Base-by-base conservation (phyloP, 2,113 vertebrate genomes). In the Gasterosteus aculeatus region DNA sequence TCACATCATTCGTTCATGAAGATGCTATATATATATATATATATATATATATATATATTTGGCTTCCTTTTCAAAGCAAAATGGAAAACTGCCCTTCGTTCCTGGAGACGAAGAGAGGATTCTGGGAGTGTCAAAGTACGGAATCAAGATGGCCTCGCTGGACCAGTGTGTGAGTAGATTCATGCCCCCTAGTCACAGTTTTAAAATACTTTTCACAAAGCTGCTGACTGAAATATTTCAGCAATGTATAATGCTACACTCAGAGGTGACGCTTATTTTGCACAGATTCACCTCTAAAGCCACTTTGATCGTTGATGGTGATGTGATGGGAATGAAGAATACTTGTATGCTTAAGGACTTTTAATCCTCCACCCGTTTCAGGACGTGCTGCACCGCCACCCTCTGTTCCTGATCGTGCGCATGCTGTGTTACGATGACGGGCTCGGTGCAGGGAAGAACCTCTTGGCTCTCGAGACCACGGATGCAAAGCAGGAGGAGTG, bases 401-500 rank as follows among this genome's bases (percentile, higher is more conserved):
- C 97, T 0, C 95, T 99, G 9, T 98, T 97, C 87, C 85, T 99
- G 70, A 97, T 99, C 7, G 94, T 99, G 47, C 94, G 95, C 22
- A 98, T 99, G 97, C 94, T 99, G 85, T 98, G 98, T 81, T 99
- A 99, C 0, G 98, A 99, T 0, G 97, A 99, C 0, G 98, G 98
- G 5, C 93, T 99, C 49, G 97, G 97, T 2, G 95, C 97, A 0
- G 98, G 98, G 18, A 98, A 94, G 82, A 98, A 97, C 91, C 92
- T 99, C 53, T 85, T 99, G 84, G 98, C 97, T 15, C 90, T 99
- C 84, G 98, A 97, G 90, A 99, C 98, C 86, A 97, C 98, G 0
- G 96, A 98, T 19, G 85, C 92, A 5, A 85, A 94, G 72, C 95
- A 95, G 8, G 93, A 96, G 70, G 95, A 95, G 63, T 97, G 93